Evolutionary conservation across 2,888 invertebrate species (phyloP).

Genomic region (Nesidiocoris tenuis): DNA sequence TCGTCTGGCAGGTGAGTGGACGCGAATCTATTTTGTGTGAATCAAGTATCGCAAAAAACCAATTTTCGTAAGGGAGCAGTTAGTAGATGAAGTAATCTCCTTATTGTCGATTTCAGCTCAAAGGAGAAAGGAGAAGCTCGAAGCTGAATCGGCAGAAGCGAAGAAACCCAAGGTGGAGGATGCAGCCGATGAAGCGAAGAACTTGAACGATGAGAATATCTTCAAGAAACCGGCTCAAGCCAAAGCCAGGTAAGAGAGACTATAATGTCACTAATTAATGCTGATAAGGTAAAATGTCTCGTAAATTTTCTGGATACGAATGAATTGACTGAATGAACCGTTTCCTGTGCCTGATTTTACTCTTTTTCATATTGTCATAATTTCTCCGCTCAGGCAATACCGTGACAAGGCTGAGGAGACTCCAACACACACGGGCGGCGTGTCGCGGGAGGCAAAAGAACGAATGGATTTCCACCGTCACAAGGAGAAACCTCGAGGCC

Average conservation of each 20-base stretch:
- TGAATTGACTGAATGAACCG: too few relatives aligned
- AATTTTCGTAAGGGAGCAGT: too few relatives aligned
- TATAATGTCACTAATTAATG: not conserved
- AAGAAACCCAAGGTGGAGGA: slow-evolving; percentile 55
- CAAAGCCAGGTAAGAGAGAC: slow-evolving; percentile 4
- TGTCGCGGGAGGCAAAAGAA: slow-evolving; percentile 68
- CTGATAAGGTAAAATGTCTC: not conserved
- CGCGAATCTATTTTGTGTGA: too few relatives aligned
- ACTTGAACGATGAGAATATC: slow-evolving; percentile 32
- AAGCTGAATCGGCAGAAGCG: slow-evolving; percentile 51
- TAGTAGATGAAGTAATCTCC: too few relatives aligned
- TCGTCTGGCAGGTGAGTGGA: slow-evolving; percentile 69
- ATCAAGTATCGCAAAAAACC: too few relatives aligned
- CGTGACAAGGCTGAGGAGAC: slow-evolving; percentile 81
- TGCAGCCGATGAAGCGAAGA: slow-evolving; percentile 55
- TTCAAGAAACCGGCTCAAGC: slow-evolving; percentile 41
- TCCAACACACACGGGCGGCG: slow-evolving; percentile 91
- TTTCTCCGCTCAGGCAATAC: too few relatives aligned
- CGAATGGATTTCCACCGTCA: slow-evolving; percentile 52
- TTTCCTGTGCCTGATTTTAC: too few relatives aligned
- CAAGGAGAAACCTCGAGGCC: slow-evolving; percentile 66
- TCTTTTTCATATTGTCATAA: too few relatives aligned
- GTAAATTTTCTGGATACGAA: not conserved
- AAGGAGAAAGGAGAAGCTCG: slow-evolving; percentile 53
- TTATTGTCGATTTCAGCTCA: slow-evolving; percentile 51